Evolutionary conservation across 2,797 vertebrate genomes (phyloP), one percentile per base, ranked within the genome.

Genomic region (Manis pentadactyla): DNA sequence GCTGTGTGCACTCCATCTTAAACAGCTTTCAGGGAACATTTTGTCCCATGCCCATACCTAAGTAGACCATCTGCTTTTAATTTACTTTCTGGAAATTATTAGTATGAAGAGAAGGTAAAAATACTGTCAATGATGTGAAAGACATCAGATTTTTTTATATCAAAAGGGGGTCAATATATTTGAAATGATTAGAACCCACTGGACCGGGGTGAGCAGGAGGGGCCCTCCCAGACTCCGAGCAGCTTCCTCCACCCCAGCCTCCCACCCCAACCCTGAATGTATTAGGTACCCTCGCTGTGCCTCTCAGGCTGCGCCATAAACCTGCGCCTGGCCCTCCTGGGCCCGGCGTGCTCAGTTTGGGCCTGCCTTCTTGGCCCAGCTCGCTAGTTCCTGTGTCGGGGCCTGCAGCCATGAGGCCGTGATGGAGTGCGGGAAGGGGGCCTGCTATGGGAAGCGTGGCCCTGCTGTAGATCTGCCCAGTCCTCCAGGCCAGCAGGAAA

Each of bases 11-110:
- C 61, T 79, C n/a, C 68, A 15, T 82, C 34, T 71, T 87, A 49
- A 84, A 55, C 17, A 19, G 49, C 66, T 63, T 71, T 34, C 92
- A 63, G 81, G 68, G 68, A 95, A 88, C 3, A 34, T 73, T 93
- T 88, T 95, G 61, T 69, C 73, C 46, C 46, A 63, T 0, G 14
- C 29, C 12, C 69, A 29, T 53, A 95, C 63, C 31, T 90, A 87
- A 88, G 51, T 7, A 75, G 90, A 81, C 13, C 34, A 64, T 15
- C 81, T 97, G 90, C 25, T 95, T 94, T 94, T 87, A 84, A 94
- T 92, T 94, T 71, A 82, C 66, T 92, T 88, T 87, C 73, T 96
- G 88, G 66, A 90, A 97, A 34, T 90, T 82, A 79, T 85, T 92
- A 87, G 71, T n/a, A 63, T 53, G n/a, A 91, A 59, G 29, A 69